Evolutionary conservation across 2,113 vertebrate genomes (phyloP).

Genomic region (Tiliqua scincoides): DNA sequence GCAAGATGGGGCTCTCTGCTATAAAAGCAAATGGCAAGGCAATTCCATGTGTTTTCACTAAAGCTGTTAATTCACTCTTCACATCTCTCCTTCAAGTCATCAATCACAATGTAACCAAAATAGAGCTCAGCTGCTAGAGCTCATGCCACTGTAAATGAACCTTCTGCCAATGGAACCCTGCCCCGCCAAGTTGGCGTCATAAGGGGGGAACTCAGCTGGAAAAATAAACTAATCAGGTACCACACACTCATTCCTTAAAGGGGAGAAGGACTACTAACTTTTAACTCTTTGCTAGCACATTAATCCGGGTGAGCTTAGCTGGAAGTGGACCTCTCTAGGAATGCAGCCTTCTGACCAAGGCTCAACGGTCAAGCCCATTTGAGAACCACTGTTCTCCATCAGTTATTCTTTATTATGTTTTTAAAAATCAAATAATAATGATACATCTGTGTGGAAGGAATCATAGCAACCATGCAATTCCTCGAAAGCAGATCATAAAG

Average conservation of each 20-base stretch:
- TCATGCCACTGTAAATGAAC: constrained; percentile 47
- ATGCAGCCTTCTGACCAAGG: not conserved
- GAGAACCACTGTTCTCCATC: not conserved
- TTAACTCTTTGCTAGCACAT: constrained; percentile 43
- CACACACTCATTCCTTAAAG: constrained; percentile 26
- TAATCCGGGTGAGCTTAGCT: fast-evolving
- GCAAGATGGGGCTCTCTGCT: constrained; percentile 41
- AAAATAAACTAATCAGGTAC: constrained; percentile 66
- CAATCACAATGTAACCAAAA: constrained; percentile 61
- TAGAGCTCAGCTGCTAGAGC: constrained; percentile 46
- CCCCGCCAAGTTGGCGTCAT: constrained; percentile 38
- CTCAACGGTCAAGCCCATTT: not conserved
- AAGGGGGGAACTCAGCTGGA: constrained; percentile 50
- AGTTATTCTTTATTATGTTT: not conserved
- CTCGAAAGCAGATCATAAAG: not conserved
- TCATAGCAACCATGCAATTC: not conserved
- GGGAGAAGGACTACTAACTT: constrained; percentile 29
- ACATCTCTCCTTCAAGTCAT: constrained; percentile 53
- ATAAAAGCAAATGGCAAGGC: constrained; percentile 30
- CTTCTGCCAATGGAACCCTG: constrained; percentile 26
- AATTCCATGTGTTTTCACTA: constrained; percentile 45
- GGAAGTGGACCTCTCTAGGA: not conserved
- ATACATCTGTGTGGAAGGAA: not conserved
- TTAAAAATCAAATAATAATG: not conserved
- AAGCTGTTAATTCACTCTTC: constrained; percentile 55